Evolutionary conservation across 2,113 vertebrate species (phyloP), one percentile per base, ranked within the genome.

Genomic region (Oreocharis arfaki): DNA sequence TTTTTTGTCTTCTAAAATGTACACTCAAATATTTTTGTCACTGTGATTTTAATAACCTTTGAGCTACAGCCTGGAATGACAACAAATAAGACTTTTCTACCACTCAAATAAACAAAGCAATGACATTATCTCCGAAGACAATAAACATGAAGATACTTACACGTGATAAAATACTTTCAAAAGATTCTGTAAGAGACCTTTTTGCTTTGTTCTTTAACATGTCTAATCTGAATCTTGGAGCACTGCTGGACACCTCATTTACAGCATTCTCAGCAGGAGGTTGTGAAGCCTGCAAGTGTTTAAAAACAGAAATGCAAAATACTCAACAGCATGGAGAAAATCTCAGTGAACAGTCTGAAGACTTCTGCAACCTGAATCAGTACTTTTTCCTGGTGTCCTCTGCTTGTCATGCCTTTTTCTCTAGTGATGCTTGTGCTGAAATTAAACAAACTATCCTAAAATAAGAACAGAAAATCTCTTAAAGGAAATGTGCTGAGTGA

Each of bases 191-290:
- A 61, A 99, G 97, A 47, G 99, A 99, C 57, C 98, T 98, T 91
- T 99, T 99, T 3, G 98, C 99, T 97, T 99, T 98, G 89, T 97
- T 99, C 96, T 98, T 99, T 75, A 99, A 97, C 96, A 98, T 98
- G 68, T 99, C 99, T 33, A 99, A 98, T 90, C 98, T 98, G 96
- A 99, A 98, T 28, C 98, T 98, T 1, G 98, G 93, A 93, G 98
- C 98, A 37, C 97, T 99, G 86, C 96, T 97, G 71, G 98, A 97
- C 39, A 96, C 86, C 63, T 99, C 99, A 61, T 91, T 98, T 71
- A 91, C 95, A 16, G 90, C 64, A 90, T 97, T 98, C 84, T 98
- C 98, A 6, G 94, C 94, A 88, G 87, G 18, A 35, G 96, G 52
- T 16, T 97, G 98, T 13, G 97, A 92, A 49, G 90, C 49, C 97